Evolutionary conservation across 1,140 invertebrate genomes (phyloP), one percentile per base, ranked within the genome.

Genomic region (Drosophila ironensis): DNA sequence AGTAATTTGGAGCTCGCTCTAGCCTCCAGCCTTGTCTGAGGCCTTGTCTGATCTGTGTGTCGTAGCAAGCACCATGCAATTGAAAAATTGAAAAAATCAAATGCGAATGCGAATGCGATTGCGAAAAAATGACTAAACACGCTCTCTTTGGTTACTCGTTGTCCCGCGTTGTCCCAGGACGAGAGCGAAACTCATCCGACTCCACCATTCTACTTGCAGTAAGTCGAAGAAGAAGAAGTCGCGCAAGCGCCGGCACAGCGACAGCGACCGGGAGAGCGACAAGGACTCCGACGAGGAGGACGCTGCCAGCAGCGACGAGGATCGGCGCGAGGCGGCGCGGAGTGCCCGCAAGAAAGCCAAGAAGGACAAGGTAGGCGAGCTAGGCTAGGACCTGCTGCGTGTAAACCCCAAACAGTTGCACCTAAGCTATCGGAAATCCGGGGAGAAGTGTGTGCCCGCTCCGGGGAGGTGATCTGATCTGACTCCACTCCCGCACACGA

Each of bases 171-270:
- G 11, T 11, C 1, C 20, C 16, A 28, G 4, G 11, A 9, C 2
- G 5, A 42, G 14, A 19, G 20, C 33, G 3, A 37, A 0, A 16
- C 59, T 44, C 24, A 66, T 52, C 12, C 46, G 25, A 19, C 17
- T n/a, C 14, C 4, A 48, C 22, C 53, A 63, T 64, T 88, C 60
- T 88, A 81, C 42, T 89, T 89, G 80, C 88, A 89, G 88, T 75
- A 90, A 88, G 35, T 88, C 89, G 54, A 93, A 92, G 88, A 92
- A 92, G 89, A 92, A 92, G 71, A 91, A 92, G 25, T 91, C 91
- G 6, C 91, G 91, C 20, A 90, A 90, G 64, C 89, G 82, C 25
- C 87, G 88, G 16, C 60, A 73, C 30, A 91, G 91, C 45, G 87
- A 90, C 45, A 91, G 90, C 11, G 90, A 88, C 5, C 90, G 70